Conservation (phyloP, 1,140 invertebrate genomes). For the Zaprionus gabonicus region DNA sequence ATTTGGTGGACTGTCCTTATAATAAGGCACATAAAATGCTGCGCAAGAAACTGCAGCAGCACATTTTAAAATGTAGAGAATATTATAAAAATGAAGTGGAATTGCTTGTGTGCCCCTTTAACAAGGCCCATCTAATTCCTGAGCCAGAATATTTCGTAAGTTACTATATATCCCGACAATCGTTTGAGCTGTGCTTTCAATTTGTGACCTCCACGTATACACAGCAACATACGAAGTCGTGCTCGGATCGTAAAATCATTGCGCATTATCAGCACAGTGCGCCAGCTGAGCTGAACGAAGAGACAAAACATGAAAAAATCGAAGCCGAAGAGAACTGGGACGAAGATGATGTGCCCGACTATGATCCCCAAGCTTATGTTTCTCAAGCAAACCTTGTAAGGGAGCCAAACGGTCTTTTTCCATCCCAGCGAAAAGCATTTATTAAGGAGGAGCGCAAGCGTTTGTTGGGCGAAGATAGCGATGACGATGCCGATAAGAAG, state of each 20-base stretch:
- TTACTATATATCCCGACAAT: neutral
- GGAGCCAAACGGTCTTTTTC: conserved; percentile 58
- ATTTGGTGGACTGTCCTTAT: conserved; percentile 68
- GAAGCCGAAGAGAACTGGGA: conserved; percentile 73
- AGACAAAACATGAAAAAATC: conserved; percentile 60
- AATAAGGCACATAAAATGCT: conserved; percentile 68
- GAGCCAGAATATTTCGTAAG: conserved; percentile 67
- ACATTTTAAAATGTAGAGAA: conserved; percentile 63
- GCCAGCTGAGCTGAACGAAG: conserved; percentile 39
- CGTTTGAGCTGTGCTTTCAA: neutral
- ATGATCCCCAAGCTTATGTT: conserved; percentile 63
- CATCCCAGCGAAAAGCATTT: conserved; percentile 61
- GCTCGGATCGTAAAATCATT: conserved; percentile 70
- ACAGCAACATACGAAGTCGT: conserved; percentile 59
- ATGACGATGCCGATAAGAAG: conserved; percentile 26
- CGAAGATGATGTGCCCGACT: conserved; percentile 50
- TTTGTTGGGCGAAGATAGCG: conserved; percentile 33
- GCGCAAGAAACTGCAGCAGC: conserved; percentile 65
- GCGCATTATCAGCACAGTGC: conserved; percentile 57
- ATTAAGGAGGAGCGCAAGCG: conserved; percentile 63
- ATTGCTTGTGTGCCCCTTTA: conserved; percentile 68
- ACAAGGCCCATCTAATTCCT: conserved; percentile 59
- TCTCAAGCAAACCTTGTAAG: conserved; percentile 56
- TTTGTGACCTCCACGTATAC: neutral
- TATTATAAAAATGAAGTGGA: conserved; percentile 61